Conservation (phyloP, 2,888 invertebrate genomes). For the Ophonus ardosiacus region DNA sequence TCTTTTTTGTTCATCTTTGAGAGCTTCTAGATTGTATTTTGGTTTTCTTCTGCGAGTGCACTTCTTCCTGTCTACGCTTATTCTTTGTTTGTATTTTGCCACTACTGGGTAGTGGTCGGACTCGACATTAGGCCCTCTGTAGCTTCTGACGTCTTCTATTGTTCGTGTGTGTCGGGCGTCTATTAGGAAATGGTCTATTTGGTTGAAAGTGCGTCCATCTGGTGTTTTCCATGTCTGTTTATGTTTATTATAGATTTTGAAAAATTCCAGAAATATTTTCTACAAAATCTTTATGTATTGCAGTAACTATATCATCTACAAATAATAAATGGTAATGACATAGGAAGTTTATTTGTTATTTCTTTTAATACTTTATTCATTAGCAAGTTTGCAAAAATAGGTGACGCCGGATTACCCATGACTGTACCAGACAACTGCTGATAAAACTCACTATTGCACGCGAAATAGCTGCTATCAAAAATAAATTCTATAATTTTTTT, state of each 20-base stretch:
- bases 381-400: constrained; percentile 53
- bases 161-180: too few relatives aligned
- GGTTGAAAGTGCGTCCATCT: too few relatives aligned
- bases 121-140: too few relatives aligned
- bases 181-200: too few relatives aligned
- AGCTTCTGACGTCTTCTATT: too few relatives aligned
- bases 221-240: background rate
- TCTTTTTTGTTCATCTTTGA: too few relatives aligned
- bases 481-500: constrained; percentile 48
- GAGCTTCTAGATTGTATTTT: too few relatives aligned
- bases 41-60: too few relatives aligned
- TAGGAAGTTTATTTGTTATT: background rate
- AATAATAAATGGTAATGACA: constrained; percentile 41
- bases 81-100: too few relatives aligned
- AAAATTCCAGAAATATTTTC: constrained; percentile 19
- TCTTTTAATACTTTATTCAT: constrained; percentile 49
- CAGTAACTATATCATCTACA: constrained; percentile 57
- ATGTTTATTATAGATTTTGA: background rate
- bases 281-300: constrained; percentile 17
- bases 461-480: constrained; percentile 59
- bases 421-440: constrained; percentile 50
- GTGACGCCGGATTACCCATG: constrained; percentile 60
- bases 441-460: constrained; percentile 43
- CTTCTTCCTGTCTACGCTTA: too few relatives aligned
- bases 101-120: too few relatives aligned